Conservation (phyloP, 2,888 invertebrate genomes). For the Nemurella pictetii region DNA sequence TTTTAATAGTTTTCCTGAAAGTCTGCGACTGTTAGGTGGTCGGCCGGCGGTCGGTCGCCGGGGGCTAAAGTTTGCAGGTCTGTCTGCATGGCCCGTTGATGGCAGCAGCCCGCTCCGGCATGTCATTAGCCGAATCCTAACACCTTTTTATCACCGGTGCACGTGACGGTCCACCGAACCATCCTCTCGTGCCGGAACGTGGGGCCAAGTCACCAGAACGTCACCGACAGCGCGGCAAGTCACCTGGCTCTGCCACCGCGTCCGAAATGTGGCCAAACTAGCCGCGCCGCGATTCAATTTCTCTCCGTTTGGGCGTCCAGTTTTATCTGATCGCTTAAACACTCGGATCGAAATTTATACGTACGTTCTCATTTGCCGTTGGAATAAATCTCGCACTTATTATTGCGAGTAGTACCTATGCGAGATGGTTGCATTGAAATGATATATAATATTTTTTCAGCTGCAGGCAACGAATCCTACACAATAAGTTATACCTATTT, state of each 20-base stretch:
- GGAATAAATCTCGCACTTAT: neutral
- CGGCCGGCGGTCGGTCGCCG: neutral
- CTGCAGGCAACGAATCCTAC: neutral
- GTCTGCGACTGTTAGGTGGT: neutral
- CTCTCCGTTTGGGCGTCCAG: neutral
- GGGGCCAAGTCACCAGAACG: neutral
- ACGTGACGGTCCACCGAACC: neutral
- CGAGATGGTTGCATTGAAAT: neutral
- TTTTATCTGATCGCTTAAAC: neutral
- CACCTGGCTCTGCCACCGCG: neutral
- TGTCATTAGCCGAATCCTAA: constrained; percentile 6
- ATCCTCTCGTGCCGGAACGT: neutral
- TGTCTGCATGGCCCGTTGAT: too few species aligned
- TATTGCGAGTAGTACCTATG: neutral
- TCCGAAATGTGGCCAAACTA: neutral
- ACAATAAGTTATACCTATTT: neutral
- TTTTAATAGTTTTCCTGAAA: neutral
- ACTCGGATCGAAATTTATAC: neutral
- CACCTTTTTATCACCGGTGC: constrained; percentile 5
- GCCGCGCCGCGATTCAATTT: neutral
- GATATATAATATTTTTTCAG: neutral
- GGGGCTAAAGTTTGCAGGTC: neutral
- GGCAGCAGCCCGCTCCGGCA: too few species aligned
- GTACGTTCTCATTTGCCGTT: neutral
- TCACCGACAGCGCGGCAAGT: neutral